Percentiles rank a stretch among this genome's conserved stretches.
Evolutionary conservation across 92 coral and sea anemone species (phyloP).

Genomic region (Desmophyllum pertusum): DNA sequence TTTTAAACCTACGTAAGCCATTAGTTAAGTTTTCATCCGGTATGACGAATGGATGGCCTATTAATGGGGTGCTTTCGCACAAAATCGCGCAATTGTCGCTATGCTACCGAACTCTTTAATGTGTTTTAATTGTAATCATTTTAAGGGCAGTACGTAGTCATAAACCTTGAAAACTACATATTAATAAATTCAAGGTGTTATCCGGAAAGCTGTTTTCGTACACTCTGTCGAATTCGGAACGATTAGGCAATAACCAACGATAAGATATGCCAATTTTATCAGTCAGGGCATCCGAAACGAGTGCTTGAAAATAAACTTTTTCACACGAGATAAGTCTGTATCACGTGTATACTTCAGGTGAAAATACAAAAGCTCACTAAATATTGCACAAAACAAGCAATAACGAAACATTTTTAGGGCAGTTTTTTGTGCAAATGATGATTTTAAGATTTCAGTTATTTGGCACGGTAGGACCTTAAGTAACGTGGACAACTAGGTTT

Average conservation of each 20-base stretch:
- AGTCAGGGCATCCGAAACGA: background rate
- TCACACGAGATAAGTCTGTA: conserved; percentile 5
- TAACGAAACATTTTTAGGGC: background rate
- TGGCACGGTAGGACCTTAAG: background rate
- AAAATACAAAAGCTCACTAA: background rate
- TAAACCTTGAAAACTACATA: background rate
- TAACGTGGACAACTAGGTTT: background rate
- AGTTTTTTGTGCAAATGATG: background rate
- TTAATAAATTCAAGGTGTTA: background rate
- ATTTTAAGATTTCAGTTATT: background rate
- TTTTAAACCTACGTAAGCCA: background rate
- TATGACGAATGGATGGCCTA: background rate
- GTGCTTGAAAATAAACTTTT: background rate
- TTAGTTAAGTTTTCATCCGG: background rate
- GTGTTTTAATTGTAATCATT: background rate
- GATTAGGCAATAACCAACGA: background rate
- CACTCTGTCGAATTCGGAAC: background rate
- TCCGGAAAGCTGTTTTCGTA: background rate
- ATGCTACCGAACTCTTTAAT: background rate
- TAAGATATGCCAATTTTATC: conserved; percentile 2
- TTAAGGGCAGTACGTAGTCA: background rate
- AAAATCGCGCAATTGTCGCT: background rate
- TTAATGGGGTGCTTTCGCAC: background rate
- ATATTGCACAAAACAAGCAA: background rate
- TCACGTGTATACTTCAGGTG: background rate